Evolutionary conservation across 2,888 invertebrate genomes (phyloP), one percentile per base, ranked within the genome.

Genomic region (Taenaris catops): DNA sequence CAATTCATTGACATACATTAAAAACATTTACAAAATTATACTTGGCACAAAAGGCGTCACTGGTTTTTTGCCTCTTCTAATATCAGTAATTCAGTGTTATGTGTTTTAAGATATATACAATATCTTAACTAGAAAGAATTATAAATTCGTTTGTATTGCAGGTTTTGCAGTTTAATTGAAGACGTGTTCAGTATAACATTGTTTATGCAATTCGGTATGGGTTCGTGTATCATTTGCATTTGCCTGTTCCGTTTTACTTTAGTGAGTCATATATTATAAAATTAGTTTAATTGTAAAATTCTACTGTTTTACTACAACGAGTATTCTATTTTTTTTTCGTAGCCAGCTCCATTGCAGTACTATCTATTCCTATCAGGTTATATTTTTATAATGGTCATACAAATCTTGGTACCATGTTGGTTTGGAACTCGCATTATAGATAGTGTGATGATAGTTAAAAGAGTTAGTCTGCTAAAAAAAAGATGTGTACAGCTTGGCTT

Each of bases 391-490:
- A 71, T 80, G 71, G 44, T 65, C 1, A 23, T 63, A 7, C 63
- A 68, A 58, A 70, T 78, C 23, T 34, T 75, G 44, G 53, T 73
- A 1, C 78, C 76, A 1, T 73, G 75, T 35, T 78, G 65, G 68
- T 70, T 67, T 48, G 80, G 80, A 4, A 68, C 66, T 6, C 53
- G 44, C 2, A 64, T 80, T 12, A 63, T 64, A 21, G 58, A 63
- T 10, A 69, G 66, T 65, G 79, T 78, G n/a, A n/a, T n/a, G n/a
- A n/a, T n/a, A n/a, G n/a, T n/a, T n/a, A n/a, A n/a, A n/a, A n/a
- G n/a, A n/a, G n/a, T n/a, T n/a, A n/a, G n/a, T n/a, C n/a, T n/a
- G n/a, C n/a, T n/a, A n/a, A n/a, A n/a, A n/a, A n/a, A n/a, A n/a
- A n/a, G n/a, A n/a, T n/a, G n/a, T n/a, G n/a, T n/a, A n/a, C n/a